Conservation (phyloP, 2,888 invertebrate species). For the Agapetus fuscipes region DNA sequence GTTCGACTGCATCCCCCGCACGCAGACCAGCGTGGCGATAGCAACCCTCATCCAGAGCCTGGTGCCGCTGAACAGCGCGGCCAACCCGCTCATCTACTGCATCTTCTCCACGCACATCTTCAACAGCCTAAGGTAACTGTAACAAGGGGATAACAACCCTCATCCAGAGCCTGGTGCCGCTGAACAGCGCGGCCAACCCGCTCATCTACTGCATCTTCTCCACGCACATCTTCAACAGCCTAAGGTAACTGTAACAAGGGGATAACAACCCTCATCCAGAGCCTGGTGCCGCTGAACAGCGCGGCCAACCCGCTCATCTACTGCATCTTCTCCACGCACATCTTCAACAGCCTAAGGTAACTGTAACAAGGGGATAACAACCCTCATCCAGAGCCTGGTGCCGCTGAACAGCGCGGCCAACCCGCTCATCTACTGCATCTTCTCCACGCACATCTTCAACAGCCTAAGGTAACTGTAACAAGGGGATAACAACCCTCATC, state of each 20-base stretch:
- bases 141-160: conserved; percentile 73
- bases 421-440: conserved; percentile 89
- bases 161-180: conserved; percentile 82
- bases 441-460: conserved; percentile 80
- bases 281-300: conserved; percentile 83
- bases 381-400: conserved; percentile 84
- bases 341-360: conserved; percentile 78
- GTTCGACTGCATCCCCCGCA: conserved; percentile 68
- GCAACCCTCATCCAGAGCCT: conserved; percentile 87
- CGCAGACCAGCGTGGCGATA: conserved; percentile 72
- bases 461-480: conserved; percentile 79
- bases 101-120: conserved; percentile 87
- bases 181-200: conserved; percentile 92
- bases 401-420: conserved; percentile 91
- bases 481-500: conserved; percentile 80
- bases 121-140: conserved; percentile 62
- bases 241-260: conserved; percentile 86
- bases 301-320: conserved; percentile 93
- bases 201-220: conserved; percentile 92
- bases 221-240: conserved; percentile 72
- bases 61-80: conserved; percentile 86
- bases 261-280: conserved; percentile 83
- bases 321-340: conserved; percentile 84
- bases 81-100: conserved; percentile 90
- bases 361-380: conserved; percentile 77